Evolutionary conservation across 2,797 vertebrate species (phyloP), one percentile per base, ranked within the genome.

Genomic region (Lutjanus campechanus): DNA sequence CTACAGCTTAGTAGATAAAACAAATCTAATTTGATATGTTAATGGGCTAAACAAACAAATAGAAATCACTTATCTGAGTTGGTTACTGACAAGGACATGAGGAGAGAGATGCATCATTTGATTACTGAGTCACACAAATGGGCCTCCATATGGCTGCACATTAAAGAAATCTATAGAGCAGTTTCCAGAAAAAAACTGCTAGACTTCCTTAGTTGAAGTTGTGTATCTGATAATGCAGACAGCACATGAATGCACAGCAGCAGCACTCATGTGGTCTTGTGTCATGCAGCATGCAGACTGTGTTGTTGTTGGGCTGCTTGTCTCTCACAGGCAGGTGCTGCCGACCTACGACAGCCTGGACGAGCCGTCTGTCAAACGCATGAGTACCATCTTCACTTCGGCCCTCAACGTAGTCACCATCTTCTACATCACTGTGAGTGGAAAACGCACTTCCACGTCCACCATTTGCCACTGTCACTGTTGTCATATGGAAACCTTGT

Each of bases 331-430:
- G 86, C 98, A 99, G 96, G 98, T 99, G 79, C 95, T 99, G 88
- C 98, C 98, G 60, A 99, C 98, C 40, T 99, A 99, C 2, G 98
- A 99, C 93, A 99, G 97, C 88, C 95, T 99, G 94, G 98, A 99
- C 1, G 98, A 99, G 82, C 98, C 98, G 0, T 99, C 98, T 0
- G 98, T 99, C 88, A 99, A 98, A 92, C 97, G 97, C 92, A 99
- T 99, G 98, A 99, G 97, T 92, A 98, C 97, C 94, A 99, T 99
- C 91, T 99, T 99, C 87, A 97, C 97, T 50, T 97, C 96, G 9
- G 96, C 98, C 20, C 97, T 99, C 73, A 97, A 98, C 0, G 97
- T 98, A 70, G 98, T 99, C 95, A 99, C 98, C 80, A 94, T 96
- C 91, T 99, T 99, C 95, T 99, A 99, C 78, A 96, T 99, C 85